These are phyloP conservation scores for Drosophila aldrichi DNA, from an alignment of 2,888 invertebrate species.

Conservation along the genomic window DNA sequence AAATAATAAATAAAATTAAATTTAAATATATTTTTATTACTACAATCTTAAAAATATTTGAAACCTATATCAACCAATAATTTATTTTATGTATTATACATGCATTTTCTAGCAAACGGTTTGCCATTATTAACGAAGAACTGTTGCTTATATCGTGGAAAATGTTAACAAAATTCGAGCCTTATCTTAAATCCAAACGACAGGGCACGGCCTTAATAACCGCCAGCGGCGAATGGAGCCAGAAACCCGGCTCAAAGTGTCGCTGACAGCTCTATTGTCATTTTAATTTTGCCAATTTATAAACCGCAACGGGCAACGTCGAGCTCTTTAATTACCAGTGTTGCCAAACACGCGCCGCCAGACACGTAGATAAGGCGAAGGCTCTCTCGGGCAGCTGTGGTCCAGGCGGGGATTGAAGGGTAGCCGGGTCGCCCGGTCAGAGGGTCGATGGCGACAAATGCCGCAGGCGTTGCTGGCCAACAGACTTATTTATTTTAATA, in stretches of 20 bases:
- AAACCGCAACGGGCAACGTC: slow-evolving; percentile 60
- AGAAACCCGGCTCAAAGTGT: slow-evolving; percentile 67
- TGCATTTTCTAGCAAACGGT: background rate
- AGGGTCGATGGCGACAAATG: slow-evolving; percentile 56
- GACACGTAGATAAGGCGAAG: slow-evolving; percentile 63
- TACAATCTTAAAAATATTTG: too few relatives aligned
- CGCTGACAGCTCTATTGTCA: slow-evolving; percentile 77
- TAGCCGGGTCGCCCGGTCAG: background rate
- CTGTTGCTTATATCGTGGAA: slow-evolving; percentile 25
- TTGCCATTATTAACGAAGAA: background rate
- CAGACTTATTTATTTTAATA: slow-evolving; percentile 78
- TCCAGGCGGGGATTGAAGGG: background rate
- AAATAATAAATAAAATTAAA: too few relatives aligned
- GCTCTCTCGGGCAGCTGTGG: slow-evolving; percentile 26
- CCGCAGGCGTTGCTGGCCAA: slow-evolving; percentile 52
- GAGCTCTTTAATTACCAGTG: slow-evolving; percentile 72
- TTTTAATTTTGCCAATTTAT: slow-evolving; percentile 74
- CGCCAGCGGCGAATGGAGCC: slow-evolving; percentile 10
- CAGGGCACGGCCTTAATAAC: slow-evolving; percentile 21
- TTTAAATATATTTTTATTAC: too few relatives aligned
- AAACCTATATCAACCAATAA: too few relatives aligned
- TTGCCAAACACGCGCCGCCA: slow-evolving; percentile 50
- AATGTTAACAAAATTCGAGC: background rate
- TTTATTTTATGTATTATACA: background rate
- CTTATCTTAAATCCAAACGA: slow-evolving; percentile 32